phyloP scores from a whole-genome alignment of 2,888 invertebrate genomes.

The Thymelicus acteon region DNA sequence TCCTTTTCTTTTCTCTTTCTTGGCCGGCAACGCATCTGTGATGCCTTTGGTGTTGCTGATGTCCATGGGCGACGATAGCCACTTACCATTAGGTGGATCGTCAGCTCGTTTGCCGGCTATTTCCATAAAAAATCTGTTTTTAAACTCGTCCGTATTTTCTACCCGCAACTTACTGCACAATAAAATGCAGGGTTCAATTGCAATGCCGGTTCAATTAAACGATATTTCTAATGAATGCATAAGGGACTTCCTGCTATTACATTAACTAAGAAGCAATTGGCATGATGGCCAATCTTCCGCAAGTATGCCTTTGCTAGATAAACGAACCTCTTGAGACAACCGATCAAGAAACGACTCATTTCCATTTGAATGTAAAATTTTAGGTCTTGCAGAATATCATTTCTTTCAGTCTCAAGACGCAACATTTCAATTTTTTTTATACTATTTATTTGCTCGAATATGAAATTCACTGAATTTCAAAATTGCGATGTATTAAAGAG shows the following conservation, averaged over 20 bases:
- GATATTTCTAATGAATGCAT: conserved; percentile 37
- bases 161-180: conserved; percentile 6
- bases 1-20: too few species aligned
- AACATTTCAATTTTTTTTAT: too few species aligned
- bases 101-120: too few species aligned
- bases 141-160: not conserved
- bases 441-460: too few species aligned
- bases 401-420: conserved; percentile 4
- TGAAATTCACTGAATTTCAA: conserved; percentile 20
- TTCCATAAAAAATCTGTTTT: too few species aligned
- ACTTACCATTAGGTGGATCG: too few species aligned
- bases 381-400: conserved; percentile 11
- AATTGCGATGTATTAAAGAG: not conserved
- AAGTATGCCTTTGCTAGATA: conserved; percentile 31
- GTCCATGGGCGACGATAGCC: too few species aligned
- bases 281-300: conserved; percentile 32
- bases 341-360: conserved; percentile 14
- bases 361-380: conserved; percentile 25
- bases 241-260: conserved; percentile 39
- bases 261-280: conserved; percentile 38
- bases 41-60: too few species aligned
- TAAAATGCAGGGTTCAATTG: conserved; percentile 29
- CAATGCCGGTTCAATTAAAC: conserved; percentile 30
- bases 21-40: too few species aligned
- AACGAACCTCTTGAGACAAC: conserved; percentile 8